phyloP scores from a whole-genome alignment of 2,113 vertebrate species.

The Petroica traversi region DNA sequence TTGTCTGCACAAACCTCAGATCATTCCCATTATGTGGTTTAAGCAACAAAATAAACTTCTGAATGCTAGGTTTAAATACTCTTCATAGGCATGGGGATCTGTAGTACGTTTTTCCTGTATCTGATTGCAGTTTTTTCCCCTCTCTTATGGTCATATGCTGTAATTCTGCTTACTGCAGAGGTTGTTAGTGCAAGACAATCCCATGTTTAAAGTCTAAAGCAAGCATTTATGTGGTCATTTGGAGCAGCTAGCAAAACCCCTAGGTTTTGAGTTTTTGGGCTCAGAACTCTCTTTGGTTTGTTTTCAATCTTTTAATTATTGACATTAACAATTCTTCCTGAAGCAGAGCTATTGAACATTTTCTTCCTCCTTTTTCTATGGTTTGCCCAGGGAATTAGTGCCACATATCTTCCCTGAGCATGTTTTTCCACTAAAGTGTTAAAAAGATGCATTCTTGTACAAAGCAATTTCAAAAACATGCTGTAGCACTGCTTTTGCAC shows the following conservation, averaged over 20 bases:
- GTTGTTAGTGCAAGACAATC: not conserved
- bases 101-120: not conserved
- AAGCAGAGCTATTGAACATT: not conserved
- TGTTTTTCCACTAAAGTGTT: fast-evolving
- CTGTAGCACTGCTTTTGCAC: fast-evolving
- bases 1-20: not conserved
- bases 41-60: not conserved
- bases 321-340: not conserved
- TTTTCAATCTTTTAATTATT: not conserved
- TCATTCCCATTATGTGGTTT: not conserved
- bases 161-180: not conserved
- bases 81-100: not conserved
- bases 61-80: not conserved
- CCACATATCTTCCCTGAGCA: fast-evolving
- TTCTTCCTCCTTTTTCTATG: not conserved
- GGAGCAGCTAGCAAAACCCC: not conserved
- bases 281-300: not conserved
- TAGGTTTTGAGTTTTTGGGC: not conserved
- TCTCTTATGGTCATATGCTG: not conserved
- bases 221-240: not conserved
- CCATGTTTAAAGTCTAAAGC: not conserved
- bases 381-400: not conserved
- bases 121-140: not conserved
- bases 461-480: not conserved
- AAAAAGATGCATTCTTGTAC: not conserved